These are phyloP conservation scores for Meles meles DNA, from an alignment of 2,113 vertebrate genomes.

Conservation along the genomic window DNA sequence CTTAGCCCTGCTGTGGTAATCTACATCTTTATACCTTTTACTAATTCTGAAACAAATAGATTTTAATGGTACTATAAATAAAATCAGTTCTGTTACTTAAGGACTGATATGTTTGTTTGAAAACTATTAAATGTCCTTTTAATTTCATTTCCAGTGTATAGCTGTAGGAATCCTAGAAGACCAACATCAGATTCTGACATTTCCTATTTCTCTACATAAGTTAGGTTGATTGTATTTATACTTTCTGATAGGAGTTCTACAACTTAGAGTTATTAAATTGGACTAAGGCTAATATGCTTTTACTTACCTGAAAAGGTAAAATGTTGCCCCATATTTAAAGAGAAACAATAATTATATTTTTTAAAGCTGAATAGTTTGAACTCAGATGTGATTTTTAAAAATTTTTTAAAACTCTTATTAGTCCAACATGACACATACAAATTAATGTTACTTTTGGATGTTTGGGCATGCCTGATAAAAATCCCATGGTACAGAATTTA, in stretches of 20 bases:
- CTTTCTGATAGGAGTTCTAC: neutral
- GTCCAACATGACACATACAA: slow-evolving; percentile 32
- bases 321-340: neutral
- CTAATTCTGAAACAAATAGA: slow-evolving; percentile 1
- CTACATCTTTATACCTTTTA: neutral
- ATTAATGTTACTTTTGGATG: neutral
- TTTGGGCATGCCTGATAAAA: slow-evolving; percentile 40
- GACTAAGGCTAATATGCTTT: neutral
- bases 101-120: neutral
- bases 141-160: neutral
- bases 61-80: neutral
- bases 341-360: neutral
- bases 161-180: neutral
- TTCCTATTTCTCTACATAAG: neutral
- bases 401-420: slow-evolving; percentile 49
- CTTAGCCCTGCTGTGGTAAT: neutral
- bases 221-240: neutral
- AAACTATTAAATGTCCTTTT: neutral
- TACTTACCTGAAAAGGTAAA: neutral
- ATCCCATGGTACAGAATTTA: neutral
- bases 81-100: neutral
- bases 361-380: neutral
- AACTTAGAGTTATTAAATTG: slow-evolving; percentile 26
- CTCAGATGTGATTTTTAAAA: slow-evolving; percentile 13
- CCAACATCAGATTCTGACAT: neutral